Evolutionary conservation across 2,797 vertebrate genomes (phyloP).

Genomic region (Amazonetta brasiliensis): DNA sequence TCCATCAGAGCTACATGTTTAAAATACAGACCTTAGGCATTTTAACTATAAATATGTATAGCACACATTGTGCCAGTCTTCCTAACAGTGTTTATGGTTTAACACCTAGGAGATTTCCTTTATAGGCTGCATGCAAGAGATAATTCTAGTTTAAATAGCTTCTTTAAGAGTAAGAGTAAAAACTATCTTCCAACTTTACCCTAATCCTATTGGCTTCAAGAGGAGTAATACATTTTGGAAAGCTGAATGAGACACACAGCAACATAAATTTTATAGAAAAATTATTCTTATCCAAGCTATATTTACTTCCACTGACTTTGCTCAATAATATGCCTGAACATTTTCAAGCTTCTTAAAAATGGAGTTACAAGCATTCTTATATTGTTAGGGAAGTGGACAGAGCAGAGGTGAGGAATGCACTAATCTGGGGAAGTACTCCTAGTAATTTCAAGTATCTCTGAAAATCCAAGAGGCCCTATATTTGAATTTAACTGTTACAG

Average conservation of each 20-base stretch:
- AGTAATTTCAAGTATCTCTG: neutral
- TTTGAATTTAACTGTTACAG: neutral
- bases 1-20: neutral
- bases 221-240: neutral
- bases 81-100: conserved; percentile 1
- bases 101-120: neutral
- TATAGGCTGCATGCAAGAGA: neutral
- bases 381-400: neutral
- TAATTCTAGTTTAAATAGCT: neutral
- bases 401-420: neutral
- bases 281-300: neutral
- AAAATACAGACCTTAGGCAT: conserved; percentile 24
- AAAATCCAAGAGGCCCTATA: neutral
- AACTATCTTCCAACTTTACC: neutral
- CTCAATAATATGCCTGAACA: neutral
- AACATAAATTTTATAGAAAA: neutral
- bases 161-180: neutral
- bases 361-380: neutral
- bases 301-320: neutral
- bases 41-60: conserved; percentile 7
- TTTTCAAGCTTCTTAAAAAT: neutral
- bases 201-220: neutral
- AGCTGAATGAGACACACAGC: neutral
- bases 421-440: neutral
- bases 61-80: neutral